Base-by-base conservation (phyloP, 2,888 invertebrate species). In the Apamea sordens region DNA sequence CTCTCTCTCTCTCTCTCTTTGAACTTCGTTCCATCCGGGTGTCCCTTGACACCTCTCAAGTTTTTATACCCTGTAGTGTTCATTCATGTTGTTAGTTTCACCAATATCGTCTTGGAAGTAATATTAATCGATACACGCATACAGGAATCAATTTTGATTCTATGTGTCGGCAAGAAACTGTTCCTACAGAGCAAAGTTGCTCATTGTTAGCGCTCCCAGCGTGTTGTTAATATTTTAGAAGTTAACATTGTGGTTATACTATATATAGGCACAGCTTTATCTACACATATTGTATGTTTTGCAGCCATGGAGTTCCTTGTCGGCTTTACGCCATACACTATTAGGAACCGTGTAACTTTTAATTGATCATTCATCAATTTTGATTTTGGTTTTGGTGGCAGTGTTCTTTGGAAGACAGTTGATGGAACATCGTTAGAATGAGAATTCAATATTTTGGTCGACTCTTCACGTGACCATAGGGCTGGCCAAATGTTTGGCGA, bases 201-300 rank as follows among this genome's bases (percentile, higher is more conserved):
- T 64, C 36, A 18, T 50, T 73, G 79, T n/a, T 59, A 28, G 80
- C 32, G 64, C 44, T 79, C 15, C 36, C 28, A 70, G 36, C 53
- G 24, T 15, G n/a, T 61, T 69, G 36, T 70, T 79, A 69, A 73
- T 82, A 82, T 84, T 79, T 79, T 53, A 69, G 50, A 73, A 53
- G 72, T 84, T 82, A 59, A 64, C 44, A 59, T 64, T 70, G 59
- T 67, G 59, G 44, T 77, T 59, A 59, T 24, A 79, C 36, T 47
- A 68, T 5, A 70, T 50, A 41, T 15, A 67, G 1, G 6, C 18
- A 21, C 21, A 47, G 32, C 32, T 47, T 2, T 24, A 32, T 0
- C 21, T 50, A 24, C 28, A 32, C n/a, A n/a, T 11, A 18, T 18
- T 53, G 10, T 32, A 21, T 70, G 24, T 32, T 70, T 5, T 32